Evolutionary conservation across 2,797 vertebrate genomes (phyloP), one percentile per base, ranked within the genome.

Genomic region (Denticeps clupeoides): DNA sequence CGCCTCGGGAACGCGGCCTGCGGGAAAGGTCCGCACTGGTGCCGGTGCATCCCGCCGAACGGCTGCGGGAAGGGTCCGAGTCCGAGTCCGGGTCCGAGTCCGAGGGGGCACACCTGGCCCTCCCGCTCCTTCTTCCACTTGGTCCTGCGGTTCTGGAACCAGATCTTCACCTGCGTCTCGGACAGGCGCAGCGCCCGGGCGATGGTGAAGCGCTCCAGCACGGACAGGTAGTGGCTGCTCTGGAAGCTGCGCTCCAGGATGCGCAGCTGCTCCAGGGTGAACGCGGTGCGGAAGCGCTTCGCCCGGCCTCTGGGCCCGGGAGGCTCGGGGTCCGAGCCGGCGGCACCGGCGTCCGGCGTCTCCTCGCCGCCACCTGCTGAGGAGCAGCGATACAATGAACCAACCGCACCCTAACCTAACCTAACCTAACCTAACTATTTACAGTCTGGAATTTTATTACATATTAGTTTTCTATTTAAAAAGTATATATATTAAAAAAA

Each of bases 151-250:
- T 87, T 87, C 67, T 86, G 83, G 31, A 87, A 87, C 84, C 84
- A 87, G 69, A 87, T 86, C 67, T 87, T 87, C 11, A 87, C 81
- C 69, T 86, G 84, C 0, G 79, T 85, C 64, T 86, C 78, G 3
- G 82, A 75, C 6, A 87, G 73, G 7, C 38, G 47, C 22, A 86
- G 73, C 1, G 70, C 65, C 0, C 66, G 7, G 44, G 83, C 77
- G 43, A 85, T 67, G 58, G 29, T 41, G 58, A 81, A 74, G 1
- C 83, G 77, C 70, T 87, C 81, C 37, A 79, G 66, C 31, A 78
- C 81, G 0, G 82, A 84, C 61, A 87, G 71, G 62, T 86, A 87
- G 67, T 71, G 83, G 29, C 78, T 69, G 48, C 59, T 49, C 5
- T 60, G 72, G 70, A 86, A 87, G 55, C 80, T 82, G 48, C 8